Evolutionary conservation across 2,113 vertebrate species (phyloP).

Genomic region (Campylomormyrus tamandua): DNA sequence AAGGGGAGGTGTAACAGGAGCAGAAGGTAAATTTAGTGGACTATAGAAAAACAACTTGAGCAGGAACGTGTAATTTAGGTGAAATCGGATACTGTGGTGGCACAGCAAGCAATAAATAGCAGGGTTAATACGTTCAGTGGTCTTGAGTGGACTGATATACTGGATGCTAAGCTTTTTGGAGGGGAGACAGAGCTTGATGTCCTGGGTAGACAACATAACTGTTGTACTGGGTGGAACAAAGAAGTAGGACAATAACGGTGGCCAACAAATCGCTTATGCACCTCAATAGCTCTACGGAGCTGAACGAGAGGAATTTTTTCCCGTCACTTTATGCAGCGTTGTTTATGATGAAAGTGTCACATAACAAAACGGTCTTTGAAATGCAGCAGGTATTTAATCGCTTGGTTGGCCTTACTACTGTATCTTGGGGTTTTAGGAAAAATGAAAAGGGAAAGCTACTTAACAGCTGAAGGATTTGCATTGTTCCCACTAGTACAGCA

Average conservation of each 20-base stretch:
- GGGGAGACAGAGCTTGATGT: not conserved
- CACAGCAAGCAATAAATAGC: not conserved
- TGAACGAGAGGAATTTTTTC: not conserved
- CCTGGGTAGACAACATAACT: not conserved
- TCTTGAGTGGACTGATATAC: not conserved
- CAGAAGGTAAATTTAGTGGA: not conserved
- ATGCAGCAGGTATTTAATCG: not conserved
- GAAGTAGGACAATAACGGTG: not conserved
- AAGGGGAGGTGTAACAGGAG: not conserved
- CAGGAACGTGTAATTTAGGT: not conserved
- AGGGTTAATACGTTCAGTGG: not conserved
- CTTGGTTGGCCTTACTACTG: not conserved
- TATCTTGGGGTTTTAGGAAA: not conserved
- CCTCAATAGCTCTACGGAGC: not conserved
- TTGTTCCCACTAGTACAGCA: not conserved
- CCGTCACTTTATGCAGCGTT: not conserved
- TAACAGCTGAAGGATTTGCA: not conserved
- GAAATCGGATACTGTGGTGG: not conserved
- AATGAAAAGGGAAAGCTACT: not conserved
- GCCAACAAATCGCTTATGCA: not conserved
- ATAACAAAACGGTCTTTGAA: not conserved
- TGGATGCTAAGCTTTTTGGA: not conserved
- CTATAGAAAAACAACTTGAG: not conserved
- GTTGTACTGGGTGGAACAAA: not conserved
- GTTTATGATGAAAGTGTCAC: not conserved